Evolutionary conservation across 2,113 vertebrate genomes (phyloP).

Genomic region (Aix galericulata): DNA sequence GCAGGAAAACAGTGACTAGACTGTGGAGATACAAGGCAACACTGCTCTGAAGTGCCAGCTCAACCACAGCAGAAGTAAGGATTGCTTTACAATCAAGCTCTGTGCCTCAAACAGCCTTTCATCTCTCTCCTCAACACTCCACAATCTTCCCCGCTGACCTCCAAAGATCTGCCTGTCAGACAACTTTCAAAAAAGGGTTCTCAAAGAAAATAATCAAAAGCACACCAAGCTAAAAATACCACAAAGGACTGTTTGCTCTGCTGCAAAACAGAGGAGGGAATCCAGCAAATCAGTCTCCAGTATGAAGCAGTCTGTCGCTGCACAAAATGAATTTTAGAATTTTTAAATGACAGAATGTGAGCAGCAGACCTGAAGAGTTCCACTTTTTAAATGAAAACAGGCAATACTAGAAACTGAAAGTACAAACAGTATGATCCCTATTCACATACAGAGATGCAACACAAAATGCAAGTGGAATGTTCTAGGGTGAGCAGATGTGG

Average conservation of each 20-base stretch:
- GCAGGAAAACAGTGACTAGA: not conserved
- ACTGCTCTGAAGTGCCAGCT: not conserved
- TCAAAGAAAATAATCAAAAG: constrained; percentile 2
- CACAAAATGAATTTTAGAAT: not conserved
- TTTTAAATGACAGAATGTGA: not conserved
- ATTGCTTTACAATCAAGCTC: not conserved
- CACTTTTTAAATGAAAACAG: not conserved
- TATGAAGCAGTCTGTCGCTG: not conserved
- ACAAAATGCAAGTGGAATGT: not conserved
- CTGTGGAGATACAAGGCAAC: not conserved
- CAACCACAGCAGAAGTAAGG: not conserved
- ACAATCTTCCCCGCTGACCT: not conserved
- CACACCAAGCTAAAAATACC: not conserved
- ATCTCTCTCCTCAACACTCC: not conserved
- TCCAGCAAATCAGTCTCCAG: not conserved
- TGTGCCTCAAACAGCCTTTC: not conserved
- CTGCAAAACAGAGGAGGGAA: not conserved
- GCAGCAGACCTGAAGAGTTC: not conserved
- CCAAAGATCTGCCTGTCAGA: not conserved
- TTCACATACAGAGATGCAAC: not conserved
- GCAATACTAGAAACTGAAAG: not conserved
- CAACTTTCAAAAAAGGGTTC: not conserved
- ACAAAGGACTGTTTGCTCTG: not conserved
- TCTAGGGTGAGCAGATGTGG: not conserved
- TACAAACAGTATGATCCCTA: not conserved